Conservation (phyloP, 2,797 vertebrate genomes). For the Peromyscus nudipes region DNA sequence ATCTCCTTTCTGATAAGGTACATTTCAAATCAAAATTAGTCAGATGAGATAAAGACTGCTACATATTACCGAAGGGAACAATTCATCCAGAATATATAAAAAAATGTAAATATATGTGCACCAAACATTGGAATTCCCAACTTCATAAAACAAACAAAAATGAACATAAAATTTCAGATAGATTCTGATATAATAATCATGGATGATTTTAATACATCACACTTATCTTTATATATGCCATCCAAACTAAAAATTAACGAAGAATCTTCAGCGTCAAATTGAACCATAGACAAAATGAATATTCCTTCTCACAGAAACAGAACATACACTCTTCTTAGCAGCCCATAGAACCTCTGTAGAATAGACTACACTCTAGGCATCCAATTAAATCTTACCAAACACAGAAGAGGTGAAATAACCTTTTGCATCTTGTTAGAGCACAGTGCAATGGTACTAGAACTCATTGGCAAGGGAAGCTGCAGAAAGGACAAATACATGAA, state of each 20-base stretch:
- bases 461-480: background rate
- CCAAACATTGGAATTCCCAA: background rate
- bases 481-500: background rate
- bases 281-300: background rate
- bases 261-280: background rate
- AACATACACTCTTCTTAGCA: background rate
- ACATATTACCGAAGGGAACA: background rate
- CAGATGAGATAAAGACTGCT: background rate
- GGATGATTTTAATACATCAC: background rate
- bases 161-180: background rate
- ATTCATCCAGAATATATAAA: background rate
- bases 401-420: background rate
- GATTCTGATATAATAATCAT: background rate
- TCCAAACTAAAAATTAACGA: background rate
- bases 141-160: background rate
- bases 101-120: background rate
- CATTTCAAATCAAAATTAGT: background rate
- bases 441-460: background rate
- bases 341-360: background rate
- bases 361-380: background rate
- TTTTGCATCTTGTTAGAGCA: background rate
- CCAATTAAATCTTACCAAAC: background rate
- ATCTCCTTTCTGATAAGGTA: background rate
- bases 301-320: background rate
- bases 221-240: background rate